Evolutionary conservation across 2,888 invertebrate species (phyloP).

Genomic region (Heliconius ethilla): DNA sequence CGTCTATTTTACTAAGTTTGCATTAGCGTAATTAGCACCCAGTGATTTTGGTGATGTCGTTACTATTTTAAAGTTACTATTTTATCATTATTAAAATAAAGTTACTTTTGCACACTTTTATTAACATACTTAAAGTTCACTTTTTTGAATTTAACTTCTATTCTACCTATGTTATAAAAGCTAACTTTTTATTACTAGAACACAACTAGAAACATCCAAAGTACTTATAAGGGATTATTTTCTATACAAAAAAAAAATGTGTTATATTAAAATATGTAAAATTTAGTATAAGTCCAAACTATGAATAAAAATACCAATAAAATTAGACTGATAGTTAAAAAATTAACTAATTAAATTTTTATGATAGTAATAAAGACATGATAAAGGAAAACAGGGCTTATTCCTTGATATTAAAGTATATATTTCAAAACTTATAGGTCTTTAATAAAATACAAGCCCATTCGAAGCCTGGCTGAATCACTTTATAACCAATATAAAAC

Average conservation of each 20-base stretch:
- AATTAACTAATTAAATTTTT: slow-evolving; percentile 42
- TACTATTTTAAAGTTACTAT: no score
- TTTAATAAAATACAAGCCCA: slow-evolving; percentile 34
- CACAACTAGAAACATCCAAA: no score
- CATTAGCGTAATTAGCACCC: no score
- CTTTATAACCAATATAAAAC: slow-evolving; percentile 41
- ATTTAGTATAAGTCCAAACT: slow-evolving; percentile 11
- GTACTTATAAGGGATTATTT: not conserved
- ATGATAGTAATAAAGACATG: slow-evolving; percentile 35
- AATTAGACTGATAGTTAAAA: slow-evolving; percentile 41
- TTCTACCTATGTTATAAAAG: no score
- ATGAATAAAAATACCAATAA: slow-evolving; percentile 29
- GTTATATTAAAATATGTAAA: not conserved
- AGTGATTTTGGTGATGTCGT: no score
- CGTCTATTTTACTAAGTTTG: no score
- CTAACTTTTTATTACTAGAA: not conserved
- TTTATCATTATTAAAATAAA: no score
- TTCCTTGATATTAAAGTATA: not conserved
- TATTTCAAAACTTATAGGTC: not conserved
- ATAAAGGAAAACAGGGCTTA: slow-evolving; percentile 11
- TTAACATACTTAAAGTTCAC: no score
- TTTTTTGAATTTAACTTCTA: no score
- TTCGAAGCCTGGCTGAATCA: slow-evolving; percentile 22
- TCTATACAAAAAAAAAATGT: not conserved
- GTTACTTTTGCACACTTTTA: no score